Evolutionary conservation across 2,113 vertebrate species (phyloP).

Genomic region (Corapipo altera): DNA sequence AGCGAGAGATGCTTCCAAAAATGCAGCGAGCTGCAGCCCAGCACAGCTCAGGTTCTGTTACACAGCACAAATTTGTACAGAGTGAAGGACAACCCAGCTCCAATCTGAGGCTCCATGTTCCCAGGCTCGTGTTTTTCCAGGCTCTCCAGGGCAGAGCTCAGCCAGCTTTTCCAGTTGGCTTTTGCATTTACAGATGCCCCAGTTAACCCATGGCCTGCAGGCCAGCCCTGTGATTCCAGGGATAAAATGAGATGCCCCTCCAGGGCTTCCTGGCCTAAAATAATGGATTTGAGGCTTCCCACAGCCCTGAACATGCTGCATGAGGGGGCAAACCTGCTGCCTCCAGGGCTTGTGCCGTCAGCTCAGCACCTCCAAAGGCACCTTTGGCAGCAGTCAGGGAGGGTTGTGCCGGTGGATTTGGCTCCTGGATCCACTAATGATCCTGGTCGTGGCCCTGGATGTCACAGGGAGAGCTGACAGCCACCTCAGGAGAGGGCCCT

Average conservation of each 20-base stretch:
- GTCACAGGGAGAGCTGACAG: background rate
- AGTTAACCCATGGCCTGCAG: background rate
- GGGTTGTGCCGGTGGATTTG: background rate
- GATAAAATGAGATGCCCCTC: background rate
- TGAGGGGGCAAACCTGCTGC: background rate
- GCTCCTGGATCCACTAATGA: rapidly evolving
- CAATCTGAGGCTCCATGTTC: background rate
- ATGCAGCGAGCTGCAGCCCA: background rate
- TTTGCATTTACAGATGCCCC: background rate
- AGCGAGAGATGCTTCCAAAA: background rate
- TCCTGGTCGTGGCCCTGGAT: rapidly evolving
- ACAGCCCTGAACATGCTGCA: rapidly evolving
- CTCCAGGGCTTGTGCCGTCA: background rate
- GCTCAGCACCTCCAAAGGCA: background rate
- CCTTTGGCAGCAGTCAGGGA: background rate
- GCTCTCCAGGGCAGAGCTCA: background rate
- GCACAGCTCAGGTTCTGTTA: background rate
- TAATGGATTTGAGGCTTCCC: background rate
- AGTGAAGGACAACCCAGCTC: background rate
- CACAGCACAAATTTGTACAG: background rate
- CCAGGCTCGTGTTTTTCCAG: background rate
- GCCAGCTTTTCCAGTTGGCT: background rate
- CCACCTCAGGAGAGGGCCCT: background rate
- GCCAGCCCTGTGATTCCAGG: background rate
- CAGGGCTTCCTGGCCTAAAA: background rate